Conservation (phyloP, 2,888 invertebrate species). For the Melanotus villosus region DNA sequence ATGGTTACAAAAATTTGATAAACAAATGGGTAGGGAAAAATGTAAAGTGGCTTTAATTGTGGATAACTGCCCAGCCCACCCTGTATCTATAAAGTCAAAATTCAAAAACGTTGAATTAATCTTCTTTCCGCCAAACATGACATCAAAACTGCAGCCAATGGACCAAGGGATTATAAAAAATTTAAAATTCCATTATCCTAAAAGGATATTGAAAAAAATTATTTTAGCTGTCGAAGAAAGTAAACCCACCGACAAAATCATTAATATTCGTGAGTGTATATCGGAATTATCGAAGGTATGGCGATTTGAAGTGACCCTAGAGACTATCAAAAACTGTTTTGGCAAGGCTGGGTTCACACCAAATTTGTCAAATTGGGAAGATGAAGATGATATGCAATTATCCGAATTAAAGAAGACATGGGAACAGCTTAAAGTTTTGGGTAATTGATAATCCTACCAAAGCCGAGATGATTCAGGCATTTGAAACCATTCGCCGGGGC, state of each 20-base stretch:
- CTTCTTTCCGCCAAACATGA: slow-evolving; percentile 41
- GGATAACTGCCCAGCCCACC: slow-evolving; percentile 33
- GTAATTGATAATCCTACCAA: too few relatives aligned
- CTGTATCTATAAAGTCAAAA: slow-evolving; percentile 24
- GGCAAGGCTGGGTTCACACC: slow-evolving; percentile 37
- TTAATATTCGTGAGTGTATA: not conserved
- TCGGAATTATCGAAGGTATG: slow-evolving; percentile 28
- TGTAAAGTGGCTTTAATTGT: slow-evolving; percentile 3
- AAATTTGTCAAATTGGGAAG: slow-evolving; percentile 26
- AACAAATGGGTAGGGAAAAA: slow-evolving; percentile 48
- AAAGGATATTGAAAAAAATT: slow-evolving; percentile 23
- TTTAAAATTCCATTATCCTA: slow-evolving; percentile 27
- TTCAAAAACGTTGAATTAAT: slow-evolving; percentile 33
- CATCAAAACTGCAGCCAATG: slow-evolving; percentile 38
- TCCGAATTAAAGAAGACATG: slow-evolving; percentile 25
- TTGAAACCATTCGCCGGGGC: too few relatives aligned
- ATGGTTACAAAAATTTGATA: slow-evolving; percentile 57
- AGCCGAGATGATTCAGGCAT: too few relatives aligned
- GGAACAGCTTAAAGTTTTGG: not conserved
- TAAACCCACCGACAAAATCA: slow-evolving; percentile 3
- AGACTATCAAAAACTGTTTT: slow-evolving; percentile 41
- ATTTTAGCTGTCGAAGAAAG: slow-evolving; percentile 5
- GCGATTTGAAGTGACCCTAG: slow-evolving; percentile 33
- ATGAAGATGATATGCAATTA: slow-evolving; percentile 30
- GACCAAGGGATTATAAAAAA: slow-evolving; percentile 39